Percentiles rank a stretch among this genome's conserved stretches.
Conservation (phyloP, 2,888 invertebrate genomes). For the Pristionchus mayeri region DNA sequence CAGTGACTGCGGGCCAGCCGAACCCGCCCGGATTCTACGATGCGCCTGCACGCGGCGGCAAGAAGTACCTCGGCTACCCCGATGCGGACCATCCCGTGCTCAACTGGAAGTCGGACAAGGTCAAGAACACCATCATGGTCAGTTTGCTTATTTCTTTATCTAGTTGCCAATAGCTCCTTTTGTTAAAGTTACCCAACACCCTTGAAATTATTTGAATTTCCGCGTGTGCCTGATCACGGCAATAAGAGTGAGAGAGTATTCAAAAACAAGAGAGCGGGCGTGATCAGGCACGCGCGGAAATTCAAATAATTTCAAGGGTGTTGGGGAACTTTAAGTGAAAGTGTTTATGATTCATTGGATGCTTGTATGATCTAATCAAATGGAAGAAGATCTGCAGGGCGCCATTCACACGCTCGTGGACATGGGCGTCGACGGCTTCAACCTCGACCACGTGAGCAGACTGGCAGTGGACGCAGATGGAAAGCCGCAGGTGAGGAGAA, state of each 20-base stretch:
- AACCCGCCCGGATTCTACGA: conserved; percentile 54
- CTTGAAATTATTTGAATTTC: too few relatives aligned
- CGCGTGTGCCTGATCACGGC: too few relatives aligned
- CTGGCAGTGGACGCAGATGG: conserved; percentile 60
- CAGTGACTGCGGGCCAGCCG: not conserved
- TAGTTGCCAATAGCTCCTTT: too few relatives aligned
- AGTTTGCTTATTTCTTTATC: too few relatives aligned
- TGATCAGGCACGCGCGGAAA: too few relatives aligned
- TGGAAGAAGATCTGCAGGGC: conserved; percentile 46
- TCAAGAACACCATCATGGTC: conserved; percentile 50
- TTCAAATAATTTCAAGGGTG: too few relatives aligned
- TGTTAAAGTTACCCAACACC: too few relatives aligned
- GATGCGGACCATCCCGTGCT: conserved; percentile 59
- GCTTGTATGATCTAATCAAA: too few relatives aligned
- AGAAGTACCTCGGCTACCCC: conserved; percentile 62
- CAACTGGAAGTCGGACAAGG: conserved; percentile 59
- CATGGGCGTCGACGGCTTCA: conserved; percentile 72
- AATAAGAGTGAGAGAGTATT: too few relatives aligned
- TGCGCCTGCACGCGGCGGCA: conserved; percentile 52
- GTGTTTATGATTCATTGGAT: too few relatives aligned
- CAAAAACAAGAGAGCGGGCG: too few relatives aligned
- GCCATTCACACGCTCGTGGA: conserved; percentile 61
- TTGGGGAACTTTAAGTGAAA: too few relatives aligned
- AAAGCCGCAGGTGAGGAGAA: conserved; percentile 55
- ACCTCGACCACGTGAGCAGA: conserved; percentile 65